Base-by-base conservation (phyloP, 2,113 vertebrate genomes). In the Hassar affinis region DNA sequence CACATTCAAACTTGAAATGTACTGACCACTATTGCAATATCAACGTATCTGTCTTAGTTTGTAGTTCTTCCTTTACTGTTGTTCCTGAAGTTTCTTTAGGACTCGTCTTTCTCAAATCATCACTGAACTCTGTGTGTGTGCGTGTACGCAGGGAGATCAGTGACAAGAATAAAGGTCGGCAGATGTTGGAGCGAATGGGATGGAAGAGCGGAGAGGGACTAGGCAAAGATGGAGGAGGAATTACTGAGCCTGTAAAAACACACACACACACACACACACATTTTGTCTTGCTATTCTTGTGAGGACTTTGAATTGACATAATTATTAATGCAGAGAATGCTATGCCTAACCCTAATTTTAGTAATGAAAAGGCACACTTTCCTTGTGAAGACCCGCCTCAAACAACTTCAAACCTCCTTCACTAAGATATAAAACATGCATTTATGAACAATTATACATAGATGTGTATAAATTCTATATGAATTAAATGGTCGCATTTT, bases 101-200 rank as follows among this genome's bases (percentile, higher is more conserved):
- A 12, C 22, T 69, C 0, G 25, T 71, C 22, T 68, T 68, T 42
- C 35, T 68, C 33, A 38, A 22, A 68, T 68, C 18, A 38, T 68
- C 18, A 68, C 64, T 68, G 20, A 38, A 38, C 3, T 68, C 33
- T 75, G 7, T 75, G n/a, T 75, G 2, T 76, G 18, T 54, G 72
- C 38, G 30, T 66, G 35, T 62, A 11, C 56, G 57, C 89, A 99
- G 98, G 90, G 98, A 99, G 94, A 99, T 99, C 89, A 95, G 94
- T 82, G 95, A 97, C 87, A 94, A 89, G 87, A 99, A 99, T 89
- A 98, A 96, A 94, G 98, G 98, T 78, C 93, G 95, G 79, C 96
- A 97, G 92, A 98, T 99, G 96, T 62, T 99, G 92, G 96, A 99
- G 89, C 98, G 97, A 89, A 99, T 99, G 98, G 98, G 98, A 78